These are phyloP conservation scores for Gallinago media DNA, from an alignment of 2,113 vertebrate genomes.

Conservation along the genomic window DNA sequence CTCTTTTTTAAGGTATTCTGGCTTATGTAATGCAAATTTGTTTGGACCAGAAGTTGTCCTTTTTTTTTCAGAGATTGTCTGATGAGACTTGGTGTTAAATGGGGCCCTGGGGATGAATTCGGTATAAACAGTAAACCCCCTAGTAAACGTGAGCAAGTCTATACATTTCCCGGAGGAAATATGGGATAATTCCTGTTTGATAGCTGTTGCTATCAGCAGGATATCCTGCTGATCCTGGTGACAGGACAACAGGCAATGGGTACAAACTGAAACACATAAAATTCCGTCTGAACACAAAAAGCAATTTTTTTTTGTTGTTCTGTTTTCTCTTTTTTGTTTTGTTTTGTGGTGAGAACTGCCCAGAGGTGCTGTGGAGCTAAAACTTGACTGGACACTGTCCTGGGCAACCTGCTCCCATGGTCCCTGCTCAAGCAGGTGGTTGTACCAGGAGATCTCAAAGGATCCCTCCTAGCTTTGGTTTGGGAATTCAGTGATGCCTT, in stretches of 20 bases:
- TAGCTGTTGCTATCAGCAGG: background rate
- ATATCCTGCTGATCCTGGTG: background rate
- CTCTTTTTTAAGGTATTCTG: background rate
- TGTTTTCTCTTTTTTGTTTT: background rate
- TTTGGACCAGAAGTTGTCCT: background rate
- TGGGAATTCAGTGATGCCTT: background rate
- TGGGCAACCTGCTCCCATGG: background rate
- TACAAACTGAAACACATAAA: background rate
- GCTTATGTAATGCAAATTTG: background rate
- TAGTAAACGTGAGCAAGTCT: background rate
- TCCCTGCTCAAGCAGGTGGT: rapidly evolving
- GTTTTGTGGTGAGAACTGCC: background rate
- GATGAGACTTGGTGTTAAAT: background rate
- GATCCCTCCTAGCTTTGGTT: background rate
- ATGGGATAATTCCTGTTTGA: background rate
- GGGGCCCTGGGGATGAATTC: background rate
- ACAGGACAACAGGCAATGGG: background rate
- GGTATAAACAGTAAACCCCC: background rate
- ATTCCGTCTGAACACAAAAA: background rate
- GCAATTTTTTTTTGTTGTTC: background rate
- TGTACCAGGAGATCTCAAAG: background rate
- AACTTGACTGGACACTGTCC: background rate
- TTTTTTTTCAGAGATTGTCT: background rate
- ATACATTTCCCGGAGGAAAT: background rate
- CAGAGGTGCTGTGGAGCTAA: background rate